phyloP scores from a whole-genome alignment of 2,888 invertebrate genomes.

The Phrixothrix hirtus region DNA sequence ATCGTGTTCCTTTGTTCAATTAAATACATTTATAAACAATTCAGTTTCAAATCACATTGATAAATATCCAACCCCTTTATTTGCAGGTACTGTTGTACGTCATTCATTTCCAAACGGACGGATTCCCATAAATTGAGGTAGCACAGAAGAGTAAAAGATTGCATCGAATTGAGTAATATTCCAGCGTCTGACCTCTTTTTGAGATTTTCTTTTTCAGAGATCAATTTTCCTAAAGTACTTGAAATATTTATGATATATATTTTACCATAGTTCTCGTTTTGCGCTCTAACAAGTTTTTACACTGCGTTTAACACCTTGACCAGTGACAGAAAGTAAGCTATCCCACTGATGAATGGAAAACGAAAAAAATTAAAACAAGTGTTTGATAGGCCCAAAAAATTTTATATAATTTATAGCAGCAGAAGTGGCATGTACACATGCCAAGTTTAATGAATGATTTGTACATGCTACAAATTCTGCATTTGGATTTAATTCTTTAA shows the following conservation, averaged over 20 bases:
- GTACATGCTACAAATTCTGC: slow-evolving; percentile 30
- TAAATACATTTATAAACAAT: too few species aligned
- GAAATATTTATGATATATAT: too few species aligned
- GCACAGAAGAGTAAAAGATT: slow-evolving; percentile 24
- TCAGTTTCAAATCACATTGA: too few species aligned
- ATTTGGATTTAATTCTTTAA: slow-evolving; percentile 29
- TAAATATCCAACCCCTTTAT: too few species aligned
- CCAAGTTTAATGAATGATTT: slow-evolving; percentile 31
- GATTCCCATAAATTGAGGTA: slow-evolving; percentile 16
- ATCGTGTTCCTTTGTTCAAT: too few species aligned
- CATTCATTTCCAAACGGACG: slow-evolving; percentile 18
- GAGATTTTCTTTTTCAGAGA: slow-evolving; percentile 25
- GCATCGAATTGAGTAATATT: slow-evolving; percentile 14
- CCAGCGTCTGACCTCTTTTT: slow-evolving; percentile 23
- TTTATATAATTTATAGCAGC: too few species aligned
- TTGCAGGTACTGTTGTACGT: slow-evolving; percentile 10
- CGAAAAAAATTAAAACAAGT: slow-evolving; percentile 19
- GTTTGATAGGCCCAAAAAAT: slow-evolving; percentile 32
- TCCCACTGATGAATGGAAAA: slow-evolving; percentile 29
- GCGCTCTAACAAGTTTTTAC: slow-evolving; percentile 30
- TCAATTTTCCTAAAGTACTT: too few species aligned
- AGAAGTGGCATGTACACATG: slow-evolving; percentile 34
- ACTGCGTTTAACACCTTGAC: slow-evolving; percentile 27
- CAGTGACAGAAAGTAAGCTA: slow-evolving; percentile 20
- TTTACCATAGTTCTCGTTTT: slow-evolving; percentile 17